Evolutionary conservation across 2,888 invertebrate genomes (phyloP), one percentile per base, ranked within the genome.

Genomic region (Orthosia gothica): DNA sequence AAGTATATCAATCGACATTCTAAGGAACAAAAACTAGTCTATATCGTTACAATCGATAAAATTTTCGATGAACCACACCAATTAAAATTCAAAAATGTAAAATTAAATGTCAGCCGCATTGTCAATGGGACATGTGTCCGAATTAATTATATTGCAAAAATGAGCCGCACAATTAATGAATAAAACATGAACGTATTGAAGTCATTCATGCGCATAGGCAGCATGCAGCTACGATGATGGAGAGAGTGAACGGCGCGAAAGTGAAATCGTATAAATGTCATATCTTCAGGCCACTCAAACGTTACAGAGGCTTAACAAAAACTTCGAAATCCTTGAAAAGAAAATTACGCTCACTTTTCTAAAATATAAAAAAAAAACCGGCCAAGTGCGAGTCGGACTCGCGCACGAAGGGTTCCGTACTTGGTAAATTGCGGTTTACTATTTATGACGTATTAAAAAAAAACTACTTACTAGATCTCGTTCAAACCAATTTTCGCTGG

Each of bases 201-300:
- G 74, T 86, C 91, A 92, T 79, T 89, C 90, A 91, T 87, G 95
- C 94, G 87, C 84, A 89, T 84, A 91, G 90, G 78, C n/a, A n/a
- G n/a, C n/a, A n/a, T 79, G 83, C 84, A 87, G 69, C 73, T 85
- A 88, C 76, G 81, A 80, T 86, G 86, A 88, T 86, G 85, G 92
- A 92, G 94, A 94, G 92, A 93, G 93, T 90, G 91, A 88, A 87
- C 84, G 82, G 82, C 87, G 88, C 86, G 88, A 94, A 93, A 93
- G 95, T 93, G 93, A 94, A 94, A 93, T 88, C 89, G 77, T 69
- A 83, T 85, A 88, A 78, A 81, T 81, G 59, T 80, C 67, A 74
- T 83, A 81, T 83, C 85, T 81, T 83, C 79, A 76, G 74, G 65
- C 32, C 66, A 75, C 58, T 74, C 77, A 75, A 72, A 64, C 65